Evolutionary conservation across 92 coral and sea anemone species (phyloP), one percentile per base, ranked within the genome.

Genomic region (Chrysogorgia sp.): DNA sequence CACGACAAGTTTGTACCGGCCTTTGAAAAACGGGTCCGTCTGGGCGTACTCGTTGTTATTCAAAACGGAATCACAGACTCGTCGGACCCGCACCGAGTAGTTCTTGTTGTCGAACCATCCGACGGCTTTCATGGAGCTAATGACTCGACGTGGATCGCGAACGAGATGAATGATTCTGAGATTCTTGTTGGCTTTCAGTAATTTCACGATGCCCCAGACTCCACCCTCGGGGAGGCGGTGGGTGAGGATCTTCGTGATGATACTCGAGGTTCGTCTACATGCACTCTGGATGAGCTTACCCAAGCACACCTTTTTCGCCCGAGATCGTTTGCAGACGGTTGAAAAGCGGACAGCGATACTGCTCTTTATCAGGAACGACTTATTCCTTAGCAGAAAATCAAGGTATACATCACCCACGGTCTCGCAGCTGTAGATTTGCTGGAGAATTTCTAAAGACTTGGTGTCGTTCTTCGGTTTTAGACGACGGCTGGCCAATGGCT

Each of bases 71-170:
- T 1, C 7, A 72, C 79, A 72, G 7, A 72, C 43, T 0, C 32
- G 1, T n/a, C 32, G 22, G 7, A 55, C 65, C 19, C 35, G 28
- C 0, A 0, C 20, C 12, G 48, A 12, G 37, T 53, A 72, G 10
- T 55, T 25, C 33, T 55, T 53, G 10, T 34, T 53, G 4, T 35
- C 37, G 25, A 72, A 72, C 79, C 79, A 72, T 10, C 79, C 79
- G 9, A 33, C 65, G 3, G 31, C 58, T 17, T 7, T 72, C 79
- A 72, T 72, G 19, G 79, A 72, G 0, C 45, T 12, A n/a, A 72
- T 43, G 1, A 52, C 65, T n/a, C 50, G 79, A 20, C 65, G 64
- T 3, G 79, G 79, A 53, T 72, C 65, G 9, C 79, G 79, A 40
- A 72, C 17, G 3, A 72, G 24, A 15, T 72, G 79, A 56, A 72